Evolutionary conservation across 2,797 vertebrate species (phyloP), one percentile per base, ranked within the genome.

Genomic region (Prionace glauca): DNA sequence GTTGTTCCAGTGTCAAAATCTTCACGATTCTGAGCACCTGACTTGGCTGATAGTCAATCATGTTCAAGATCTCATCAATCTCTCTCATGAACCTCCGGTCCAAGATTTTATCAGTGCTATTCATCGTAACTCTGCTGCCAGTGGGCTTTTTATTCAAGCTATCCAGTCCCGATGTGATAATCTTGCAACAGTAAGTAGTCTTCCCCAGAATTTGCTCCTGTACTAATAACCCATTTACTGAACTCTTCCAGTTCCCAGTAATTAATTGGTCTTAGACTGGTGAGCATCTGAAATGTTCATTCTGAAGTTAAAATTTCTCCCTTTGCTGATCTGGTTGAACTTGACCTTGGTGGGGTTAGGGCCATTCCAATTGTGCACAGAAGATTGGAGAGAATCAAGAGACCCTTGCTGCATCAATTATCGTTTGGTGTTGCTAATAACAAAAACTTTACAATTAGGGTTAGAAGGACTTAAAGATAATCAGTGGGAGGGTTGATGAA

Each of bases 41-140:
- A 99, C 99, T 0, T 99, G 99, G 99, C 97, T 99, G 96, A 98
- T 99, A 41, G 99, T 99, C 95, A 99, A 99, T 96, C 99, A 99
- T 0, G 98, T 99, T 96, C 98, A 98, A 88, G 99, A 99, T 96
- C 98, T 99, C 96, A 99, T 99, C 97, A 98, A 96, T 96, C 98
- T 99, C 86, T 99, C 98, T 87, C 99, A 99, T 32, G 99, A 99
- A 96, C 99, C 99, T 74, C 99, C 99, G 0, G 99, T 99, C 62
- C 99, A 99, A 97, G 99, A 99, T 96, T 99, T 99, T 95, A 99
- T 99, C 96, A 99, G 99, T 36, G 99, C 99, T 16, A 97, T 99
- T 95, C 99, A 99, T 96, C 98, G 99, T 67, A 99, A 99, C 96
- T 98, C 99, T 0, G 99, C 99, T 12, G 99, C 99, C 95, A 99